Evolutionary conservation across 2,888 invertebrate species (phyloP).

Genomic region (Netelia virgata): DNA sequence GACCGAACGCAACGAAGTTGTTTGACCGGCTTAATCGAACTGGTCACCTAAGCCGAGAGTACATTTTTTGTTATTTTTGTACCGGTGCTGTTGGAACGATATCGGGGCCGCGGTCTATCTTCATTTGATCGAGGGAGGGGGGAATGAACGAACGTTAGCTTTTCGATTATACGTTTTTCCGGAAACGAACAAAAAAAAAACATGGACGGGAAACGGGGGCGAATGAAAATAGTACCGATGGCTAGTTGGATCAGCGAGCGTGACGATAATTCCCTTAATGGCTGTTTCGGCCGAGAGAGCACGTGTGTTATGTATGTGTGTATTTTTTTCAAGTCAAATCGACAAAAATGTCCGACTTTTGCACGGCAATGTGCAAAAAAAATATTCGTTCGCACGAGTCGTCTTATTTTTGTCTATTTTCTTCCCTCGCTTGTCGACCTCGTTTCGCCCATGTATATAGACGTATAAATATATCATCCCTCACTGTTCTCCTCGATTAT

Average conservation of each 20-base stretch:
- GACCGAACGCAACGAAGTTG: constrained; percentile 36
- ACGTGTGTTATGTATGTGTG: not conserved
- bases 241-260: not conserved
- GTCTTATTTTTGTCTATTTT: not conserved
- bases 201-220: not conserved
- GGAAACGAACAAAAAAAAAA: constrained; percentile 12
- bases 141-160: constrained; percentile 13
- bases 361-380: not conserved
- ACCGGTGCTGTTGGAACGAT: not conserved
- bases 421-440: not conserved
- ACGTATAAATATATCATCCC: not conserved
- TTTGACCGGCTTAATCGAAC: constrained; percentile 41
- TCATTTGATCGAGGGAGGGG: constrained; percentile 5
- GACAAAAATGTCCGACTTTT: not conserved
- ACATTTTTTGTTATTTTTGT: not conserved
- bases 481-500: not conserved
- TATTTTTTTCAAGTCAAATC: not conserved
- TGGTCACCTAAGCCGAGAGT: not conserved
- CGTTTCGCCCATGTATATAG: not conserved
- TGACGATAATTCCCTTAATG: constrained; percentile 17
- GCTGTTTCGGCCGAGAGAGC: constrained; percentile 12
- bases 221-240: constrained; percentile 18
- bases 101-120: constrained; percentile 13
- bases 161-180: constrained; percentile 24
- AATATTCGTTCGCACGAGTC: not conserved